These are phyloP conservation scores for Podarcis cretensis DNA, from an alignment of 2,113 vertebrate genomes.

Conservation along the genomic window DNA sequence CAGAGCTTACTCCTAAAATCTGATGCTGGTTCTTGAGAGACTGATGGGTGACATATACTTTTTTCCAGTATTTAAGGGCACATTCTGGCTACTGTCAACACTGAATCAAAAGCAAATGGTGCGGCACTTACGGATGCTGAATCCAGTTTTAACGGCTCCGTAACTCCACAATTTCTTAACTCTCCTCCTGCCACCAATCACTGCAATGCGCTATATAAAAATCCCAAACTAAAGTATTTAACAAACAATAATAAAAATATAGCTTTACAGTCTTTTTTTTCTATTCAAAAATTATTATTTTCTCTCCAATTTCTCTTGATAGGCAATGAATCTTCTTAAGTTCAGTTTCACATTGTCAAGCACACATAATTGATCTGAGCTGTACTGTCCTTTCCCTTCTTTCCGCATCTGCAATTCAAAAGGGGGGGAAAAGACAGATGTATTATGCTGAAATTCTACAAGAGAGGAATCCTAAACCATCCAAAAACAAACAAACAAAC, in stretches of 20 bases:
- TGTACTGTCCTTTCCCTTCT: slow-evolving; percentile 87
- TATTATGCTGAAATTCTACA: slow-evolving; percentile 12
- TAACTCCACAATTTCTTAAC: neutral
- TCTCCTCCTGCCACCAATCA: neutral
- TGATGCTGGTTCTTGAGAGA: neutral
- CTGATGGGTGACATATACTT: neutral
- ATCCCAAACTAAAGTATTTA: slow-evolving; percentile 36
- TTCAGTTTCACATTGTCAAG: slow-evolving; percentile 95
- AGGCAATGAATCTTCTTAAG: slow-evolving; percentile 92
- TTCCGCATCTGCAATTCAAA: slow-evolving; percentile 85
- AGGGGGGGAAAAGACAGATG: neutral
- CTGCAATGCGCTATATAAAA: slow-evolving; percentile 16
- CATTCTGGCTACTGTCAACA: neutral
- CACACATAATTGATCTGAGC: slow-evolving; percentile 90
- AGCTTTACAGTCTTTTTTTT: slow-evolving; percentile 32
- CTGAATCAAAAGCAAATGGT: neutral
- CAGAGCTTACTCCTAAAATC: neutral
- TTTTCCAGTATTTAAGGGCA: neutral
- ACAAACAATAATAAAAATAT: slow-evolving; percentile 47
- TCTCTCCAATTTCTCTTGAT: slow-evolving; percentile 86
- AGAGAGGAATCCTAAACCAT: neutral
- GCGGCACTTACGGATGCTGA: rapidly evolving
- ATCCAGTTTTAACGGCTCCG: slow-evolving; percentile 31
- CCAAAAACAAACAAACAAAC: neutral
- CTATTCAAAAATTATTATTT: slow-evolving; percentile 69